These are phyloP conservation scores for Ramphastos sulfuratus DNA, from an alignment of 2,113 vertebrate genomes.

Conservation along the genomic window DNA sequence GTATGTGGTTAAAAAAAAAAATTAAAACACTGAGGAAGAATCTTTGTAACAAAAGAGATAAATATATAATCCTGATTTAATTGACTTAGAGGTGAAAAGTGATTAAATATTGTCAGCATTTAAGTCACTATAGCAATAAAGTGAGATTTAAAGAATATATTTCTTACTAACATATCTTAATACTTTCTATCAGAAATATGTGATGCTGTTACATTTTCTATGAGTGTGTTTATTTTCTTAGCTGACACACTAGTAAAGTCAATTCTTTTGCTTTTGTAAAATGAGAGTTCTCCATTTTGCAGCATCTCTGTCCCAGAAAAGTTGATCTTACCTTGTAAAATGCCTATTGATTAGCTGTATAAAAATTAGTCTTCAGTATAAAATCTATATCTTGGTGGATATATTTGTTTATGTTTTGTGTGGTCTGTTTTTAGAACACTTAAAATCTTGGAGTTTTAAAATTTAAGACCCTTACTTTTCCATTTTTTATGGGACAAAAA, in stretches of 20 bases:
- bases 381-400: background rate
- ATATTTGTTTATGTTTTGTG: background rate
- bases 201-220: background rate
- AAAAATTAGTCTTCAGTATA: background rate
- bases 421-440: background rate
- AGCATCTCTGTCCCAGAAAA: background rate
- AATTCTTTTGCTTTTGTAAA: background rate
- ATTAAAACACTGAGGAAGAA: background rate
- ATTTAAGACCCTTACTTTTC: background rate
- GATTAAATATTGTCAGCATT: constrained; percentile 10
- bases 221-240: background rate
- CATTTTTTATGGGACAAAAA: background rate
- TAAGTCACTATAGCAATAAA: background rate
- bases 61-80: background rate
- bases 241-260: background rate
- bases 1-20: background rate
- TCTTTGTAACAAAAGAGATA: background rate
- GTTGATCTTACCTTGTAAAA: background rate
- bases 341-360: background rate
- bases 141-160: background rate
- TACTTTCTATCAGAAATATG: no score
- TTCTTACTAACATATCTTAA: background rate
- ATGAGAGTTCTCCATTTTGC: background rate
- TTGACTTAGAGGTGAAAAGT: constrained; percentile 12
- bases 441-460: background rate